Base-by-base conservation (phyloP, 2,888 invertebrate genomes). In the Leptinotarsa peninsularis region DNA sequence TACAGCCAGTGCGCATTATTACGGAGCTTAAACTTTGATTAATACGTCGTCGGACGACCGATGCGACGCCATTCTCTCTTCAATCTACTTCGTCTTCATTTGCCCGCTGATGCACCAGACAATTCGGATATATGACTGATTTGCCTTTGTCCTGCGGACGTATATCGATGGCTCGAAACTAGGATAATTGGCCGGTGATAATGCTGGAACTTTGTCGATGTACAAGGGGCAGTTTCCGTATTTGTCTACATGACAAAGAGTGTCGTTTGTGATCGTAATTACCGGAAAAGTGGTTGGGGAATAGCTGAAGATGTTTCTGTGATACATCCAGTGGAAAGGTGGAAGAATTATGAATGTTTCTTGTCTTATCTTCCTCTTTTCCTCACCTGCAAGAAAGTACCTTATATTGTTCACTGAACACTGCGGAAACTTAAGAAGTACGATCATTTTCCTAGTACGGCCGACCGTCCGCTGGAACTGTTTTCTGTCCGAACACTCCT, bases 11-110 rank as follows among this genome's bases (percentile, higher is more conserved):
- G 85, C 86, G 86, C 87, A 88, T 88, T 88, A 88, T 88, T 87
- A 87, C 87, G 86, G 87, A 87, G 88, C 88, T 88, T 88, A 88
- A 88, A 88, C 88, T 88, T 88, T 88, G 88, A 88, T 88, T 88
- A 88, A 88, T 88, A 43, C 43, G 43, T 87, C 87, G 86, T 83
- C 86, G 87, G 86, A 82, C 86, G 85, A 85, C 85, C 85, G 83
- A 18, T 17, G 80, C 83, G 84, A 80, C 84, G 84, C 85, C 84
- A 83, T 85, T 83, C 78, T 83, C 73, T 67, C 71, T 73, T 73
- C 54, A 27, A 60, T 72, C 82, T 80, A 81, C 83, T 83, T 81
- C 82, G 81, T 83, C 84, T 83, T 83, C 84, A 83, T 83, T 83
- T 82, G 76, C 78, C 68, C 67, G 67, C 73, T 63, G 43, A 71